Percentiles rank a stretch among this genome's conserved stretches.
Evolutionary conservation across 2,888 invertebrate genomes (phyloP).

Genomic region (Melikaiella ostensackeni): DNA sequence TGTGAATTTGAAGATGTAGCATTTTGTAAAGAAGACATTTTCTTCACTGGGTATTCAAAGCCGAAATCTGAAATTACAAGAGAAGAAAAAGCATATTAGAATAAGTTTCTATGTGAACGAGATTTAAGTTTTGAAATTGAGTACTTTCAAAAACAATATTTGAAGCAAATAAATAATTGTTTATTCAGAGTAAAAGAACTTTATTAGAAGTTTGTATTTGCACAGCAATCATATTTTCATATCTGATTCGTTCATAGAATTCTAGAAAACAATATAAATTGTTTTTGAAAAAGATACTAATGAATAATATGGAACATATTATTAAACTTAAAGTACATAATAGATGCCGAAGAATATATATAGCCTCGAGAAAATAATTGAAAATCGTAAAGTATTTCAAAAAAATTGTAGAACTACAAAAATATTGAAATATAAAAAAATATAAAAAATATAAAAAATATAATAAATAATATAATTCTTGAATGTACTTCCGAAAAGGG

Average conservation of each 20-base stretch:
- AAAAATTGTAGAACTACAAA: no score
- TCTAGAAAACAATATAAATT: no score
- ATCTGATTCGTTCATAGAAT: not conserved
- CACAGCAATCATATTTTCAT: not conserved
- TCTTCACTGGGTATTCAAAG: not conserved
- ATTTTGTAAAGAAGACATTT: not conserved
- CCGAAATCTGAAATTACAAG: not conserved
- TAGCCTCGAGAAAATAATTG: no score
- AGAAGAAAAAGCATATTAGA: not conserved
- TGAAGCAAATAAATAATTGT: not conserved
- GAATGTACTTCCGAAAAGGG: no score
- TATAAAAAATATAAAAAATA: no score
- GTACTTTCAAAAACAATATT: not conserved
- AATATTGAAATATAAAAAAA: no score
- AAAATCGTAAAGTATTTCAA: no score
- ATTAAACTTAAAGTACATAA: no score
- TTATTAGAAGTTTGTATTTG: not conserved
- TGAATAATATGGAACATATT: no score
- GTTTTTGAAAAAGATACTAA: no score
- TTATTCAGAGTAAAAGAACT: not conserved
- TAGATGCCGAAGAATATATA: no score
- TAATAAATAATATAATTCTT: no score
- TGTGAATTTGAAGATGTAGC: not conserved
- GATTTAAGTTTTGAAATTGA: not conserved
- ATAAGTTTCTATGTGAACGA: not conserved